Evolutionary conservation across 2,113 vertebrate genomes (phyloP).

Genomic region (Colossoma macropomum): DNA sequence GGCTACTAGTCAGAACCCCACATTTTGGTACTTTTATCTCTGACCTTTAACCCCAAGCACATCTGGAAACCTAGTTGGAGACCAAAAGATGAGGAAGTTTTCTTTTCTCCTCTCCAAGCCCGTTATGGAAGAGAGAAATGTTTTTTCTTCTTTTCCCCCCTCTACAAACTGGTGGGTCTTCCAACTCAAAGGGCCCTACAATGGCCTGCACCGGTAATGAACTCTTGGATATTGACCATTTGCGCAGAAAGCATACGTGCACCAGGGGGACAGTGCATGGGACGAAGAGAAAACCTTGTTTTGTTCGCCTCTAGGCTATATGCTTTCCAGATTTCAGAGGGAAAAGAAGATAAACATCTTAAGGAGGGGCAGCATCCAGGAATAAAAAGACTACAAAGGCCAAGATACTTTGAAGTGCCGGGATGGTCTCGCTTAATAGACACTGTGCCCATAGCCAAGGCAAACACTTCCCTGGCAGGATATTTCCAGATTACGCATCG

Average conservation of each 20-base stretch:
- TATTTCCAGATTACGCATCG: conserved; percentile 68
- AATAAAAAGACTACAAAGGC: conserved; percentile 70
- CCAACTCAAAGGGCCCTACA: conserved; percentile 70
- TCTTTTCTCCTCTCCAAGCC: conserved; percentile 83
- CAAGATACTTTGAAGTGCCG: conserved; percentile 79
- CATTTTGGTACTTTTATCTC: conserved; percentile 96
- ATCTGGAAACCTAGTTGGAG: conserved; percentile 96
- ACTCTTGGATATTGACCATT: conserved; percentile 79
- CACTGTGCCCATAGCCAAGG: conserved; percentile 75
- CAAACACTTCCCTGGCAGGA: conserved; percentile 78
- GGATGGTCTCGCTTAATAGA: conserved; percentile 78
- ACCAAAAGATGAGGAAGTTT: conserved; percentile 88
- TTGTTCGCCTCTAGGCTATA: conserved; percentile 73
- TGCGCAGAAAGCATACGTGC: conserved; percentile 70
- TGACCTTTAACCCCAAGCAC: conserved; percentile 87
- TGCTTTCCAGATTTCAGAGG: conserved; percentile 77
- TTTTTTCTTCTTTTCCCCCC: conserved; percentile 58
- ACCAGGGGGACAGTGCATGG: conserved; percentile 65
- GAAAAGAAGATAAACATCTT: conserved; percentile 79
- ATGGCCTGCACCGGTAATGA: conserved; percentile 77
- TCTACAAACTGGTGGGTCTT: conserved; percentile 65
- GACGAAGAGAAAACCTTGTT: conserved; percentile 72
- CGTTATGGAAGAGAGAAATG: conserved; percentile 74
- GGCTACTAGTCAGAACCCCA: conserved; percentile 78
- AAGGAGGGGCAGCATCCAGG: conserved; percentile 67